Evolutionary conservation across 2,797 vertebrate genomes (phyloP).

Genomic region (Mycteria americana): DNA sequence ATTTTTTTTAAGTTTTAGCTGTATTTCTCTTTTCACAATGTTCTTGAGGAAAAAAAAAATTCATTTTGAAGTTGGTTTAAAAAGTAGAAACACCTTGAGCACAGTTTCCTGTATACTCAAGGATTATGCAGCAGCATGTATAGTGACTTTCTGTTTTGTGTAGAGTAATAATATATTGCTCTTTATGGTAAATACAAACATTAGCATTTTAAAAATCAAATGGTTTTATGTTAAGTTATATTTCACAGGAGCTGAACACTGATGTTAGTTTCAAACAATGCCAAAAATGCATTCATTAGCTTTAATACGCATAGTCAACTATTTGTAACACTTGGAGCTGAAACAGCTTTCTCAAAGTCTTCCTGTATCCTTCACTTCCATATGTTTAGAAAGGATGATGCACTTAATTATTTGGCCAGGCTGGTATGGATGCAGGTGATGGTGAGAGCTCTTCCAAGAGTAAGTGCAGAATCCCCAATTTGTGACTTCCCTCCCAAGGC

Average conservation of each 20-base stretch:
- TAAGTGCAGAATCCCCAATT: not conserved
- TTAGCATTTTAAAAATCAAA: not conserved
- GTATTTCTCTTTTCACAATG: not conserved
- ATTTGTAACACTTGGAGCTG: not conserved
- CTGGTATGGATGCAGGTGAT: not conserved
- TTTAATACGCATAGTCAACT: not conserved
- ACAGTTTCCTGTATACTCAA: not conserved
- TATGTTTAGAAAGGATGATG: not conserved
- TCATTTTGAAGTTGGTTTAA: not conserved
- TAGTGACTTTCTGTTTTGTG: not conserved
- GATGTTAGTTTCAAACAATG: not conserved
- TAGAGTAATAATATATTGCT: not conserved
- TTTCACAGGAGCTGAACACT: not conserved
- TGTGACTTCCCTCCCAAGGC: not conserved
- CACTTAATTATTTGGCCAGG: not conserved
- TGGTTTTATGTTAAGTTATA: not conserved
- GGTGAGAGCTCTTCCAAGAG: not conserved
- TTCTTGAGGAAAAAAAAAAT: not conserved
- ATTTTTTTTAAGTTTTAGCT: not conserved
- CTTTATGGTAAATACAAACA: not conserved
- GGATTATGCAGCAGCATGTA: not conserved
- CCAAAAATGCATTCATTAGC: not conserved
- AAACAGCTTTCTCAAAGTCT: not conserved
- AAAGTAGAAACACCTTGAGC: not conserved
- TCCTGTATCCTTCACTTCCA: not conserved